Evolutionary conservation across 2,888 invertebrate genomes (phyloP).

Genomic region (Platycheirus albimanus): DNA sequence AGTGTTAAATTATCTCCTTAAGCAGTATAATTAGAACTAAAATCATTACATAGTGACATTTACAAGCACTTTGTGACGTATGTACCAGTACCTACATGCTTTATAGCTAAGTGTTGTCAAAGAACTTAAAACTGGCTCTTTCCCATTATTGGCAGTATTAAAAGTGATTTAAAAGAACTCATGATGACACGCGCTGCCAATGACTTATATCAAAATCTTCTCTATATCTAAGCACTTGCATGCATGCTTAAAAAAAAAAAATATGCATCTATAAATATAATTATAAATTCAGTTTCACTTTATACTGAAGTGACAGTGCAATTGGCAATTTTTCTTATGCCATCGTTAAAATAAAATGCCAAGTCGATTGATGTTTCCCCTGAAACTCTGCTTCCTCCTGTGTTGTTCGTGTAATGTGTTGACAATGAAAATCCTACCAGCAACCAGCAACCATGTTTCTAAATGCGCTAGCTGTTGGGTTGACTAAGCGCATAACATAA

Average conservation of each 20-base stretch:
- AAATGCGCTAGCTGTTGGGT: background rate
- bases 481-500: constrained; percentile 41
- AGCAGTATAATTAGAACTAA: too few relatives aligned
- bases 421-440: constrained; percentile 53
- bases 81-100: too few relatives aligned
- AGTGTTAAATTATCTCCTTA: too few relatives aligned
- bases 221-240: background rate
- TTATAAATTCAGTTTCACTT: constrained; percentile 45
- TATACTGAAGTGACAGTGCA: constrained; percentile 34
- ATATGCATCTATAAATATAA: background rate
- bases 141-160: constrained; percentile 11
- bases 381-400: background rate
- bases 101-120: too few relatives aligned
- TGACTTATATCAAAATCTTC: constrained; percentile 29
- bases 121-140: constrained; percentile 17
- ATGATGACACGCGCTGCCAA: constrained; percentile 44
- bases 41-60: too few relatives aligned
- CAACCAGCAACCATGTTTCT: constrained; percentile 18
- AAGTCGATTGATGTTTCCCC: constrained; percentile 38
- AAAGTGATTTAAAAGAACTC: background rate
- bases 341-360: constrained; percentile 52
- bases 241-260: constrained; percentile 18
- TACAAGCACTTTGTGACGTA: too few relatives aligned
- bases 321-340: constrained; percentile 44
- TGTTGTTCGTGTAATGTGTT: constrained; percentile 17